phyloP scores from a whole-genome alignment of 2,888 invertebrate species.

The Tetramorium bicarinatum region DNA sequence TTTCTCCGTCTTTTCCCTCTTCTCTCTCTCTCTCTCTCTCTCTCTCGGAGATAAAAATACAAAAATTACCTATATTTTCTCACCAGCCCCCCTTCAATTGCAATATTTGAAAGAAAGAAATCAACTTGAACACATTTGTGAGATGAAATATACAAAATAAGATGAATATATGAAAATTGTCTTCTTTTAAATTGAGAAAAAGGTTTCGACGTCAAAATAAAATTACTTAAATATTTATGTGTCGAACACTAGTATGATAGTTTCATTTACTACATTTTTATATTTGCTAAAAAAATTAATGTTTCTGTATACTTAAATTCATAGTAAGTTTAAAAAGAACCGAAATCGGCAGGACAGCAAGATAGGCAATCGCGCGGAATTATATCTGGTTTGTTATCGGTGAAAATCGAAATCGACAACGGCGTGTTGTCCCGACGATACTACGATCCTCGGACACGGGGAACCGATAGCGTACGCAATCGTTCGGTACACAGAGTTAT shows the following conservation, averaged over 20 bases:
- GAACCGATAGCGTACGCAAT: slow-evolving; percentile 52
- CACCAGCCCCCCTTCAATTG: no score
- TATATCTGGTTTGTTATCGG: background rate
- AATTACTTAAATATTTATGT: background rate
- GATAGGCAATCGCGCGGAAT: background rate
- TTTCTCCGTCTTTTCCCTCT: background rate
- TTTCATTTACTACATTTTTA: background rate
- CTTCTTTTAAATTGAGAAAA: background rate
- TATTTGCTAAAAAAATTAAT: background rate
- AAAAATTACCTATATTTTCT: slow-evolving; percentile 14
- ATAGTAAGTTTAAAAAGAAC: background rate
- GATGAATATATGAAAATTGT: background rate
- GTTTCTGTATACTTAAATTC: background rate
- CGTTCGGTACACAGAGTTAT: slow-evolving; percentile 69
- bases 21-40: no score
- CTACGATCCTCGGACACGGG: background rate
- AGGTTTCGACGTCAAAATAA: background rate
- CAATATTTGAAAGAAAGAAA: background rate
- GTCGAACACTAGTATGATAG: background rate
- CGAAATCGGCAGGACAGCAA: background rate
- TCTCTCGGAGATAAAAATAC: background rate
- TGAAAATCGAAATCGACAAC: slow-evolving; percentile 1
- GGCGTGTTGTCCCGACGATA: background rate
- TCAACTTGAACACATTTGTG: background rate
- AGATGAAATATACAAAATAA: background rate